Conservation (phyloP, 2,888 invertebrate genomes). For the Melinaea marsaeus region DNA sequence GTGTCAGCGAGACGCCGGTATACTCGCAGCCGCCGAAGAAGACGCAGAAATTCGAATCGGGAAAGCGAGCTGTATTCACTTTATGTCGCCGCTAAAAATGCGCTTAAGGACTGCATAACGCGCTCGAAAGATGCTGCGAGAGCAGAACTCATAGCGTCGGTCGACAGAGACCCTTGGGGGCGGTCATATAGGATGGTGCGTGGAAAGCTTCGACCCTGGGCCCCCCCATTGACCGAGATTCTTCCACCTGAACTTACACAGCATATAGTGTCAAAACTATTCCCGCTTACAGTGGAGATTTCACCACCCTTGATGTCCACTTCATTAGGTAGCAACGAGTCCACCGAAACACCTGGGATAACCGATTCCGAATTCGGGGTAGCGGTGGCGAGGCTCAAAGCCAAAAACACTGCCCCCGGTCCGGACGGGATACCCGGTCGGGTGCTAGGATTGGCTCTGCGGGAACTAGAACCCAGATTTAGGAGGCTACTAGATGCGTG, state of each 20-base stretch:
- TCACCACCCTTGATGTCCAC: too few species aligned
- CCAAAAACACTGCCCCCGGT: too few species aligned
- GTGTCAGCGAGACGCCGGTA: constrained; percentile 17
- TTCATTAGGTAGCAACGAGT: too few species aligned
- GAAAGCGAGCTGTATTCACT: constrained; percentile 2
- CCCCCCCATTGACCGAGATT: constrained; percentile 12
- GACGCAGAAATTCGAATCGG: constrained; percentile 5
- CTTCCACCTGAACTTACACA: constrained; percentile 6
- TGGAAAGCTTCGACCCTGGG: constrained; percentile 9
- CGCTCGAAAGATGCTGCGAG: constrained; percentile 13
- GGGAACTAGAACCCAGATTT: too few species aligned
- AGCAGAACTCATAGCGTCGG: constrained; percentile 1
- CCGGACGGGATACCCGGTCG: too few species aligned
- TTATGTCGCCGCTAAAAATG: constrained; percentile 9
- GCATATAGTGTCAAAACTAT: neutral
- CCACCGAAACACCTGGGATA: neutral
- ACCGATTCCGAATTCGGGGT: neutral
- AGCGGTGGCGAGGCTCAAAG: constrained; percentile 8
- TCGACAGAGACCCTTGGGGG: constrained; percentile 15
- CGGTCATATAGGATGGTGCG: constrained; percentile 13
- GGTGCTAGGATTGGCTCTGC: too few species aligned
- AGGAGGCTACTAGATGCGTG: too few species aligned
- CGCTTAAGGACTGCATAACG: constrained; percentile 13
- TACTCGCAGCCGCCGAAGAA: constrained; percentile 13
- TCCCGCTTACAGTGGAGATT: too few species aligned